Percentiles rank a stretch among this genome's conserved stretches.
phyloP scores from a whole-genome alignment of 2,113 vertebrate species.

The Oryzias curvinotus region DNA sequence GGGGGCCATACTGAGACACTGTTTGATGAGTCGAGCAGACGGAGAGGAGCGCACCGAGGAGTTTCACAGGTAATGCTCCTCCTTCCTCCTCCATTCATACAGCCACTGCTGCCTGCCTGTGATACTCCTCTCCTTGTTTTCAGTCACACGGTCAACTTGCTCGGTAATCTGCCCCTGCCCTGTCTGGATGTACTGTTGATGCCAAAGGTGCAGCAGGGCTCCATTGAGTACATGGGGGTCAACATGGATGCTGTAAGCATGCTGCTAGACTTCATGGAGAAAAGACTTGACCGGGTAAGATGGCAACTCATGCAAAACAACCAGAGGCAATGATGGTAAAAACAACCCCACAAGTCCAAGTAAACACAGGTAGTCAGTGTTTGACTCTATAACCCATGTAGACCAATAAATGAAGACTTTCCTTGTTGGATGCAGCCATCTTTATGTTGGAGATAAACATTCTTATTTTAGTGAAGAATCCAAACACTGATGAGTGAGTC shows the following conservation, averaged over 20 bases:
- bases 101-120: background rate
- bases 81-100: background rate
- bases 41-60: conserved; percentile 89
- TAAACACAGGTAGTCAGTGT: too few species aligned
- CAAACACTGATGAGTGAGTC: too few species aligned
- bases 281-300: conserved; percentile 85
- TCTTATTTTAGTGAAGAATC: too few species aligned
- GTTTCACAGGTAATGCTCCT: conserved; percentile 83
- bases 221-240: conserved; percentile 88
- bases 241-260: conserved; percentile 89
- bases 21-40: conserved; percentile 83
- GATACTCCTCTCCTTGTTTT: background rate
- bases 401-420: too few species aligned
- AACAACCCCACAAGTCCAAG: too few species aligned
- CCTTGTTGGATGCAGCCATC: too few species aligned
- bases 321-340: too few species aligned
- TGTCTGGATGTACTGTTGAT: conserved; percentile 88
- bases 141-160: conserved; percentile 88
- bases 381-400: too few species aligned
- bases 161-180: conserved; percentile 88
- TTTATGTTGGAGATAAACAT: too few species aligned
- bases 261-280: conserved; percentile 88
- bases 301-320: too few species aligned
- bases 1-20: conserved; percentile 87
- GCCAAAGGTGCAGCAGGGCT: conserved; percentile 83